Evolutionary conservation across 2,113 vertebrate species (phyloP).

Genomic region (Hydrochoerus hydrochaeris): DNA sequence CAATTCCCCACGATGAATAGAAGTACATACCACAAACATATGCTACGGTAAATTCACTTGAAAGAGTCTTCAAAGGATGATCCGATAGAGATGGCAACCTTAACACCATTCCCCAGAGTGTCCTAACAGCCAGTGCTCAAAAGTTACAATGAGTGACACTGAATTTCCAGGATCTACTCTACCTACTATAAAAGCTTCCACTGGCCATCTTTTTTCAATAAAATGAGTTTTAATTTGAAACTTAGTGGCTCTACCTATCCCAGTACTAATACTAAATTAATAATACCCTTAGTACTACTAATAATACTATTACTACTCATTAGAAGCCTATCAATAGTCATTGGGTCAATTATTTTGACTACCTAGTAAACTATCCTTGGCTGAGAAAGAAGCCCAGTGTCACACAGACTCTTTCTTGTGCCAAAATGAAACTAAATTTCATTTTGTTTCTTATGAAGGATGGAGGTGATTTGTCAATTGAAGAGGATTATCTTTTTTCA

Average conservation of each 20-base stretch:
- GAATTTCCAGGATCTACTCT: neutral
- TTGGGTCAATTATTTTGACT: neutral
- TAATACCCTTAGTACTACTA: neutral
- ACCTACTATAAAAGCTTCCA: neutral
- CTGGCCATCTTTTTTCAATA: neutral
- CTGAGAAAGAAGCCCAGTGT: neutral
- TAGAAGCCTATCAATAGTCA: neutral
- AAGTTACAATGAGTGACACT: neutral
- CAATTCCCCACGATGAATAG: neutral
- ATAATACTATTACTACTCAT: neutral
- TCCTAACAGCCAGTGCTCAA: neutral
- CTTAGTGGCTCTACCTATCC: neutral
- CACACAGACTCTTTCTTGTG: neutral
- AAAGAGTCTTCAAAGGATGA: neutral
- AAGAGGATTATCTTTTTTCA: neutral
- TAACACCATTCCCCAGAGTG: neutral
- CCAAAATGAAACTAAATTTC: constrained; percentile 16
- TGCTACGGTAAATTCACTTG: neutral
- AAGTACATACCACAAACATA: neutral
- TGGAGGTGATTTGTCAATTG: neutral
- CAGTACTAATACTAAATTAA: neutral
- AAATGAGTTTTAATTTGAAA: neutral
- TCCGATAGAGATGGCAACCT: neutral
- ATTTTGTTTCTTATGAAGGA: neutral
- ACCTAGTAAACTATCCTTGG: neutral